These are phyloP conservation scores for Erithacus rubecula DNA, from an alignment of 2,797 vertebrate species.

Conservation along the genomic window DNA sequence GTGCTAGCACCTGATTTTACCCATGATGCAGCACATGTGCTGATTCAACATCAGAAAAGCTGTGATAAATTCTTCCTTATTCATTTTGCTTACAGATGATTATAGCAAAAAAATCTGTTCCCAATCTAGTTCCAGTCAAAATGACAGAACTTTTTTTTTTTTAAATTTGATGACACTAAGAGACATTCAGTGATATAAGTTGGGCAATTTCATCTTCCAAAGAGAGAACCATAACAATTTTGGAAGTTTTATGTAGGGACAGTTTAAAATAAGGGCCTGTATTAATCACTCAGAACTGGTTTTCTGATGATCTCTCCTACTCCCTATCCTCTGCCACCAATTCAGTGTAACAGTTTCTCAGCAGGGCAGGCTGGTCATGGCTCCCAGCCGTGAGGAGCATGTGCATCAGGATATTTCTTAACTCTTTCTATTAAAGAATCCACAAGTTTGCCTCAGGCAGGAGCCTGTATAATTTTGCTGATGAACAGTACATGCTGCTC, in stretches of 20 bases:
- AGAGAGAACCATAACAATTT: not conserved
- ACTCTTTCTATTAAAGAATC: slow-evolving; percentile 55
- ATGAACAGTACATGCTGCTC: not conserved
- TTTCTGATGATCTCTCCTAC: not conserved
- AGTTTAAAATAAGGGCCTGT: slow-evolving; percentile 24
- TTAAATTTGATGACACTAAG: slow-evolving; percentile 24
- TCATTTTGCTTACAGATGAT: not conserved
- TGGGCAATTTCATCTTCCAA: not conserved
- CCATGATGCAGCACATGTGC: not conserved
- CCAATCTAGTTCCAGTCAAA: not conserved
- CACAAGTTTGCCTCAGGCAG: slow-evolving; percentile 45
- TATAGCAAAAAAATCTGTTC: not conserved
- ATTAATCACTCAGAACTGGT: slow-evolving; percentile 12
- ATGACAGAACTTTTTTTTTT: not conserved
- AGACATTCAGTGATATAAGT: slow-evolving; percentile 12
- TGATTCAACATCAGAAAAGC: not conserved
- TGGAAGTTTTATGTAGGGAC: not conserved
- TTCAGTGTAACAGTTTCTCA: slow-evolving; percentile 2
- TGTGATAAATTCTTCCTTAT: not conserved
- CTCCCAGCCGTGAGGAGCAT: not conserved
- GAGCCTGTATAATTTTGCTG: slow-evolving; percentile 61
- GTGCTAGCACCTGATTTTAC: not conserved
- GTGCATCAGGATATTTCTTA: slow-evolving; percentile 7
- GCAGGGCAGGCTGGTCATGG: not conserved
- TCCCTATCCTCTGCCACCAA: not conserved